Evolutionary conservation across 2,797 vertebrate species (phyloP), one percentile per base, ranked within the genome.

Genomic region (Gymnothorax javanicus): DNA sequence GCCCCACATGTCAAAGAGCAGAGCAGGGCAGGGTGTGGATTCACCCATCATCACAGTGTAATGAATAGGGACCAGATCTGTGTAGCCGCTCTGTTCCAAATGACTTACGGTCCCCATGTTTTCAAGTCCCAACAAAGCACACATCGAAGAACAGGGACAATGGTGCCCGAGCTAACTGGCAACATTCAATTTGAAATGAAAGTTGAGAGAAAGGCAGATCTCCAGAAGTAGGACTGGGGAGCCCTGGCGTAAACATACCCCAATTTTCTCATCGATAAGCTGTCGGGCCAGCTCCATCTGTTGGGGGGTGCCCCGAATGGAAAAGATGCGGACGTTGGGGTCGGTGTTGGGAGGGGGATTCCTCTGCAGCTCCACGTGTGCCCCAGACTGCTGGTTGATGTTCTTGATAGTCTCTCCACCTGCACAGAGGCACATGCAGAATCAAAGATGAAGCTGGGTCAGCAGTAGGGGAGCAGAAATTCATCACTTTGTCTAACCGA

Each of bases 351-450:
- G 97, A 1, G 99, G 99, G 0, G 98, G 98, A 91, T 98, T 99
- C 90, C 98, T 96, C 95, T 99, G 98, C 0, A 99, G 97, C 95
- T 99, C 99, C 94, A 99, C 98, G 0, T 99, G 98, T 0, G 98
- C 98, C 25, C 98, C 98, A 0, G 99, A 99, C 93, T 99, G 98
- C 94, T 99, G 98, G 90, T 99, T 99, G 93, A 99, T 99, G 96
- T 96, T 98, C 93, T 99, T 99, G 94, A 99, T 99, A 93, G 97
- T 99, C 93, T 99, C 98, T 3, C 99, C 99, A 89, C 99, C 99
- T 99, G 93, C 9, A 60, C 84, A 83, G 0, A 4, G 27, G 79
- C 64, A 83, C 64, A 79, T 57, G 91, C 89, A 84, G 0, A 43
- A 60, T 58, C 67, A 59, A 0, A 4, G 5, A 58, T 27, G 7